Percentiles rank a stretch among this genome's conserved stretches.
phyloP scores from a whole-genome alignment of 1,140 invertebrate genomes.

The Trichonephila inaurata region DNA sequence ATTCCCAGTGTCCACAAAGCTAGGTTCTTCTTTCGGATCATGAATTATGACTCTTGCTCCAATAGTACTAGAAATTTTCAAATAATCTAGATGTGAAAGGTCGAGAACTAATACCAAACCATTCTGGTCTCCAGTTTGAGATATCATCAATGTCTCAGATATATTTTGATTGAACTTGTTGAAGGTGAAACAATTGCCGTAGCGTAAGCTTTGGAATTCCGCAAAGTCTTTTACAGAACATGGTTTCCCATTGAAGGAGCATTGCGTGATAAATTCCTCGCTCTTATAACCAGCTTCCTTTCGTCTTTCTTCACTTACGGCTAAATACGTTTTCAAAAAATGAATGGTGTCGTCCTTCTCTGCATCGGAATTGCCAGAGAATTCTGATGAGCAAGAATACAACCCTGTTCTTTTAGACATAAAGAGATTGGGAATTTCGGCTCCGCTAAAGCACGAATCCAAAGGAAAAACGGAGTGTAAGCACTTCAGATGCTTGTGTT shows the following conservation, averaged over 20 bases:
- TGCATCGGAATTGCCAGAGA: not conserved
- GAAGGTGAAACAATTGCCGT: constrained; percentile 61
- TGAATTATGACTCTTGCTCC: constrained; percentile 81
- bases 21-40: constrained; percentile 79
- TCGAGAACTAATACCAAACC: constrained; percentile 80
- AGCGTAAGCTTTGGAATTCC: not conserved
- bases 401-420: not conserved
- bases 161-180: not conserved
- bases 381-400: not conserved
- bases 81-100: constrained; percentile 79
- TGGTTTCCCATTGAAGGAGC: constrained; percentile 24
- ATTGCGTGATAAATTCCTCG: constrained; percentile 35
- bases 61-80: constrained; percentile 78
- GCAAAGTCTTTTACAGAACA: constrained; percentile 7
- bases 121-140: constrained; percentile 78
- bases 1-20: constrained; percentile 81
- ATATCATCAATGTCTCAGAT: not conserved
- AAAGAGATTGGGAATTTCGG: not conserved
- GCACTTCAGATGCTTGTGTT: not conserved
- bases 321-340: not conserved
- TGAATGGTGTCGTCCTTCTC: not conserved
- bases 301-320: not conserved
- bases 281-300: not conserved
- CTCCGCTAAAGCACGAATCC: not conserved
- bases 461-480: not conserved